Conservation (phyloP, 2,113 vertebrate species). For the Macquaria ambigua region DNA sequence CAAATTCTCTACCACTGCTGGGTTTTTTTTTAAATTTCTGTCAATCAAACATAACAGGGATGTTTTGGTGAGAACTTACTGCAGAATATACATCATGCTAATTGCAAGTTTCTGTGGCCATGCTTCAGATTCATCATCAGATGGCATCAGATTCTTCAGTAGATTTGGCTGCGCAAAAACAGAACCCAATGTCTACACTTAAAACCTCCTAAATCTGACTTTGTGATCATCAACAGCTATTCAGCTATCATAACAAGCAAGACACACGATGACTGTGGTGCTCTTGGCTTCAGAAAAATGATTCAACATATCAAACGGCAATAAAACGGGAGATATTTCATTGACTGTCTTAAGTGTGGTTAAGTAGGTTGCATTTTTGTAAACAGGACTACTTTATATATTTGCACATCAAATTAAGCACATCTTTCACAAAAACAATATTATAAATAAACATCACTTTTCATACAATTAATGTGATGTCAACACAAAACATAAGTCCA, state of each 20-base stretch:
- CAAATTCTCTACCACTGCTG: neutral
- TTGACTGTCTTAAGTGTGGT: neutral
- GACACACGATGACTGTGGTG: neutral
- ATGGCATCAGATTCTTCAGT: neutral
- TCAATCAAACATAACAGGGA: neutral
- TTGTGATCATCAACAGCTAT: neutral
- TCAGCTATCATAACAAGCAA: neutral
- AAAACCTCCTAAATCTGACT: neutral
- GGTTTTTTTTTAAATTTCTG: neutral
- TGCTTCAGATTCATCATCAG: neutral
- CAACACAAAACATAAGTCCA: no score
- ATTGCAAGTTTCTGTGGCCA: neutral
- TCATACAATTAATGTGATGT: no score
- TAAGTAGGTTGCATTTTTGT: neutral
- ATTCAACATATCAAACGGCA: neutral
- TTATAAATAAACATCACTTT: no score
- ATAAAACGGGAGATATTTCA: neutral
- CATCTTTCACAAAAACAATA: no score
- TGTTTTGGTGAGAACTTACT: neutral
- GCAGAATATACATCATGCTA: neutral
- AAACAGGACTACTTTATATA: neutral
- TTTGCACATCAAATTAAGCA: neutral
- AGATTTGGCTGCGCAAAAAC: neutral
- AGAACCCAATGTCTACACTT: neutral
- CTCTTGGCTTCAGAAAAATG: no score